Percentiles rank a stretch among this genome's conserved stretches.
Evolutionary conservation across 2,888 invertebrate species (phyloP).

Genomic region (Macrosiphum euphorbiae): DNA sequence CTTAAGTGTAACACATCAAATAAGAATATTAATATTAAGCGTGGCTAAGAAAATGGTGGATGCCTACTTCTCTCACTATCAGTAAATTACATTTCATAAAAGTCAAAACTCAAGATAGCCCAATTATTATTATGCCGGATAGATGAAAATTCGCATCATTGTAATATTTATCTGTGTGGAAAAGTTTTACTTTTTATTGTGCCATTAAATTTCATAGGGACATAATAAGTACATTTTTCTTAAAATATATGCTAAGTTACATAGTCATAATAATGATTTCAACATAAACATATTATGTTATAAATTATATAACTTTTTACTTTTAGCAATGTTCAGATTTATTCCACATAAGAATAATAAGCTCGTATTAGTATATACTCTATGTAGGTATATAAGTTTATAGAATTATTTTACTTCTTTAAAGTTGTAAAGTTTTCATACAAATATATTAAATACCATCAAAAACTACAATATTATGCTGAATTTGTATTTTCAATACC

Average conservation of each 20-base stretch:
- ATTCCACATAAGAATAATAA: neutral
- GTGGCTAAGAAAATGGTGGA: too few relatives aligned
- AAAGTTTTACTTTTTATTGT: neutral
- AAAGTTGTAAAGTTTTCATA: neutral
- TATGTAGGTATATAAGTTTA: neutral
- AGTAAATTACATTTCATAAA: neutral
- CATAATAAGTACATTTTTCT: neutral
- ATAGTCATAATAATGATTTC: constrained; percentile 6
- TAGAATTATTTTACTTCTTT: neutral
- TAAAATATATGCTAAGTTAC: constrained; percentile 20
- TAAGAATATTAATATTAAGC: too few relatives aligned
- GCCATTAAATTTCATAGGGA: neutral
- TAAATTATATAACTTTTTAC: constrained; percentile 31
- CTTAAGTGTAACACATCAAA: too few relatives aligned
- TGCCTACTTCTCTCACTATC: neutral
- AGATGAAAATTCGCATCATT: neutral
- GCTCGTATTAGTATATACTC: neutral
- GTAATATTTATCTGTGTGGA: neutral
- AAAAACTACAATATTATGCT: neutral
- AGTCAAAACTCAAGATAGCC: neutral
- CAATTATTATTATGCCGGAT: neutral
- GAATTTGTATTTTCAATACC: neutral
- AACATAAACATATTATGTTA: neutral
- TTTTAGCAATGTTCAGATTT: neutral
- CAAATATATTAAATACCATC: neutral